Evolutionary conservation across 2,797 vertebrate species (phyloP).

Genomic region (Coluber constrictor): DNA sequence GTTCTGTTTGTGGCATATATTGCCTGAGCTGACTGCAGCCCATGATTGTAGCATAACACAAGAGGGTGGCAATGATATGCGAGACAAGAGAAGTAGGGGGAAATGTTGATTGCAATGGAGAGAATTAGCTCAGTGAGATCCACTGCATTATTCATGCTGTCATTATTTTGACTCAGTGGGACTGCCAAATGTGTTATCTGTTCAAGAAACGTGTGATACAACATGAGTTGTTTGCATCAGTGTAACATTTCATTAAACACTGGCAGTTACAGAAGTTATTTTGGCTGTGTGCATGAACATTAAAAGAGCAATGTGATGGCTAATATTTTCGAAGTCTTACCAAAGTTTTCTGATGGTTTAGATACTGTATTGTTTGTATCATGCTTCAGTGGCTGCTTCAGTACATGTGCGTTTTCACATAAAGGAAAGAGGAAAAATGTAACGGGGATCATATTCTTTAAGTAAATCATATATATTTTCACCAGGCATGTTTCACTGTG

Average conservation of each 20-base stretch:
- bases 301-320: neutral
- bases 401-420: neutral
- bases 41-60: neutral
- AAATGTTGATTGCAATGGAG: neutral
- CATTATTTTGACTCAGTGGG: constrained; percentile 11
- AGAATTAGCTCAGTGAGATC: constrained; percentile 31
- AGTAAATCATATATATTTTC: neutral
- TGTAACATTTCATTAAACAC: constrained; percentile 29
- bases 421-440: neutral
- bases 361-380: neutral
- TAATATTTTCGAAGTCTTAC: neutral
- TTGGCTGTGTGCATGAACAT: neutral
- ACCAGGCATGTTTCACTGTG: neutral
- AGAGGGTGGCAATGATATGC: constrained; percentile 18
- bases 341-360: neutral
- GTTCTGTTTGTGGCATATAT: neutral
- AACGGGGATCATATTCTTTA: neutral
- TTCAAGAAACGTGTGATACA: constrained; percentile 42
- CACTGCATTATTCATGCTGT: constrained; percentile 48
- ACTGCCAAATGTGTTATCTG: constrained; percentile 29
- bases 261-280: neutral
- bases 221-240: constrained; percentile 33
- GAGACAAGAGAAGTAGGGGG: constrained; percentile 32
- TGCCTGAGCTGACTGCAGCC: neutral
- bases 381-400: neutral